Conservation (phyloP, 2,797 vertebrate species). For the Lateolabrax maculatus region DNA sequence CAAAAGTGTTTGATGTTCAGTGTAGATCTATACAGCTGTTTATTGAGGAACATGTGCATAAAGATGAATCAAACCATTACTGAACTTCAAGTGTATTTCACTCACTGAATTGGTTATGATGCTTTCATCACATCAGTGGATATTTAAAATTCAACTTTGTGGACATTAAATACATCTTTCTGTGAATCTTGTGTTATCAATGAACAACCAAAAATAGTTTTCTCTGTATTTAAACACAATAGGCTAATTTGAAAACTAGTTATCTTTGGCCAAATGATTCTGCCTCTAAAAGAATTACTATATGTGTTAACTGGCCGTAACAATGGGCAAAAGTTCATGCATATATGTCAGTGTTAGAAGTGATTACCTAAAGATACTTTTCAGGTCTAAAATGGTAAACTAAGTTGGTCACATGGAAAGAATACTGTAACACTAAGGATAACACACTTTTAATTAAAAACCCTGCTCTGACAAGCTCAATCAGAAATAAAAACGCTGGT, state of each 20-base stretch:
- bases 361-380: neutral
- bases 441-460: slow-evolving; percentile 17
- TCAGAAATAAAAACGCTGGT: slow-evolving; percentile 38
- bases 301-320: neutral
- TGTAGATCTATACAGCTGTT: neutral
- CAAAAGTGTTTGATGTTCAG: neutral
- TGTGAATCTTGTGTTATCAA: neutral
- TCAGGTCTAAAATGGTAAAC: slow-evolving; percentile 2
- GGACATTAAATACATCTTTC: neutral
- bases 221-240: neutral
- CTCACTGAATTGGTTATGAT: neutral
- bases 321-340: neutral
- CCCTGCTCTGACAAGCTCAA: slow-evolving; percentile 38
- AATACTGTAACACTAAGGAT: neutral
- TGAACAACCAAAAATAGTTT: neutral
- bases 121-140: neutral
- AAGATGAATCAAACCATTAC: neutral
- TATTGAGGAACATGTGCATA: neutral
- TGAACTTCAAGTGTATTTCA: neutral
- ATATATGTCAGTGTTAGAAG: neutral
- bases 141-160: neutral
- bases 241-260: neutral
- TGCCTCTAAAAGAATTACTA: neutral
- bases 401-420: neutral
- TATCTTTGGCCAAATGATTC: neutral